Base-by-base conservation (phyloP, 64 coral and sea anemone species). In the Cladopsammia gracilis region DNA sequence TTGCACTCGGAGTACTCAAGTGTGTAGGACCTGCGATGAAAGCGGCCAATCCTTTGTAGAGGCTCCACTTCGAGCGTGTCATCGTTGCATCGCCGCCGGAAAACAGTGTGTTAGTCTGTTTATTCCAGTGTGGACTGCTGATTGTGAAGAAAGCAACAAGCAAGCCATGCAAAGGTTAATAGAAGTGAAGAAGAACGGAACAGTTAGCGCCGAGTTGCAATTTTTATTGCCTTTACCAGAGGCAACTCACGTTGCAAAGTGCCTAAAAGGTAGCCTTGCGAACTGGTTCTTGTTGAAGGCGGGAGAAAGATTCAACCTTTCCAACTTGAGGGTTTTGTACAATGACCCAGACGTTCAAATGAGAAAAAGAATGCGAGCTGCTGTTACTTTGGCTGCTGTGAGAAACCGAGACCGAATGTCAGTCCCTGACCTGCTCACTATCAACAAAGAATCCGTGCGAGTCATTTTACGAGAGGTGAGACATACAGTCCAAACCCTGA, bases 71-170 rank as follows among this genome's bases (percentile, higher is more conserved):
- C 61, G 89, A 58, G 89, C 79, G 45, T 91, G 89, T 46, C 8
- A 3, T 34, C 77, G 69, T 10, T 91, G 89, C 71, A 54, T 91
- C 5, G 18, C 25, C 7, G 15, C 75, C 70, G 89, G 89, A 43
- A 60, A 44, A 10, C 62, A 83, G 50, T 91, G 89, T 84, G 89
- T 91, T 16, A 90, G 69, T 20, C 14, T 83, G 77, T 19, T 91
- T 4, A 57, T 91, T 23, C 62, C 73, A 61, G 77, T 84, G 12
- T 91, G 78, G 89, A 57, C 89, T 15, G 77, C 78, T 10, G 79
- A 92, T 71, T 92, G 89, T 74, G 89, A 92, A 75, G 89, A 92
- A 83, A 82, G 73, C 54, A 92, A 92, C 70, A 88, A 88, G 61
- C 86, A 88, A 23, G 86, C 70, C 25, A 88, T 88, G 86, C 20